Evolutionary conservation across 2,797 vertebrate genomes (phyloP).

Genomic region (Arctocebus calabarensis): DNA sequence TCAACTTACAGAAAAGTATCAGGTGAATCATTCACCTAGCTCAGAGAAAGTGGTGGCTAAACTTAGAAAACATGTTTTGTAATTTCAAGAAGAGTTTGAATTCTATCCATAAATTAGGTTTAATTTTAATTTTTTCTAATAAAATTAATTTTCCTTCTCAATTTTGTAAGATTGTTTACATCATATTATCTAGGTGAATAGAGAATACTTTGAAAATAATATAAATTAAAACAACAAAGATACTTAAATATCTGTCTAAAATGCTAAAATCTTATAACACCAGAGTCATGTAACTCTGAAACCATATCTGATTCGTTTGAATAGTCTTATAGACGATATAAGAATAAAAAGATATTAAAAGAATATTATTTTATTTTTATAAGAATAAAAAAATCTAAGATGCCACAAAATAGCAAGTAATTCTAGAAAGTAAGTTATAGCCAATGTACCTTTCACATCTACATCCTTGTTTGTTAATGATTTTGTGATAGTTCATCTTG

Average conservation of each 20-base stretch:
- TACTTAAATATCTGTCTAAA: background rate
- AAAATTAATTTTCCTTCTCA: conserved; percentile 19
- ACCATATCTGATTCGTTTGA: background rate
- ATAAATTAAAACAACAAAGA: background rate
- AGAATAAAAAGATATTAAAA: background rate
- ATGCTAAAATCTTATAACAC: background rate
- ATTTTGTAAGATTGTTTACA: background rate
- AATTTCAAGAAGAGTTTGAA: background rate
- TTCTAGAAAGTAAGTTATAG: conserved; percentile 48
- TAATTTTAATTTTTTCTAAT: background rate
- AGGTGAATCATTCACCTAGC: background rate
- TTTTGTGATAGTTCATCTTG: conserved; percentile 28
- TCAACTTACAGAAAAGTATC: background rate
- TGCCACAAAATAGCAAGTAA: background rate
- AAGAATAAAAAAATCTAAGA: background rate
- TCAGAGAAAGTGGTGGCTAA: background rate
- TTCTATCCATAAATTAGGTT: background rate
- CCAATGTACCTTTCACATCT: conserved; percentile 1
- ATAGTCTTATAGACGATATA: background rate
- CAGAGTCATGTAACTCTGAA: background rate
- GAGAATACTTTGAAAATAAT: background rate
- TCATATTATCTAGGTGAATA: background rate
- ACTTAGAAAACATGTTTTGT: background rate
- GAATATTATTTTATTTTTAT: no score
- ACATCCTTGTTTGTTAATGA: conserved; percentile 26